Base-by-base conservation (phyloP, 2,888 invertebrate species). In the Onchidella celtica region DNA sequence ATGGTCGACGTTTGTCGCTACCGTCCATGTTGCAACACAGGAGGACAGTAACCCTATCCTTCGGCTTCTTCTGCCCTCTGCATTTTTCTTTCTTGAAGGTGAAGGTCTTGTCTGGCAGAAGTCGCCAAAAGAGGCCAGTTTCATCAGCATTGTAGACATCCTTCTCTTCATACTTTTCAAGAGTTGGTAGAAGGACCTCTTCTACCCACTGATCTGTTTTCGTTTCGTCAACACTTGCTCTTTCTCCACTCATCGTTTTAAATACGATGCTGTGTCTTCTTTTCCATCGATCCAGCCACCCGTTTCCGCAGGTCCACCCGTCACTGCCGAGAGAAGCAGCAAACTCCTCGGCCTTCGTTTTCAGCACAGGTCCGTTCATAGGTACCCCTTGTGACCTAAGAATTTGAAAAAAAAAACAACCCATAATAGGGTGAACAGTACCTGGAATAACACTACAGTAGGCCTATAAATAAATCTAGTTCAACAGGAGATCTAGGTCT, bases 131-230 rank as follows among this genome's bases (percentile, higher is more conserved):
- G n/a, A 82, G 59, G 14, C 75, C 82, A 21, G 82, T 76, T 79
- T 86, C 85, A 74, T 81, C 77, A 4, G 72, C 78, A 72, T 85
- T 85, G 68, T 85, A 83, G 59, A 84, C 72, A 68, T 84, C 82
- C 27, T 40, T 21, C 34, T 57, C 34, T 47, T 79, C 38, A 75
- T 80, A 80, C 34, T 70, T 66, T 36, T 57, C 61, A 29, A 79
- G 61, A 38, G 40, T 47, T 32, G 77, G 77, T 27, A 29, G 66
- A 0, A 75, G 63, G 21, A 38, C 63, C 2, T 75, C 36, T 11
- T 34, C 63, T 61, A 17, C 27, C 75, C 75, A 63, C 24, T 36
- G 17, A 29, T 63, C 21, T 29, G 2, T 66, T 14, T 1, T 9
- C 2, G 24, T 29, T 61, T 61, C 61, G 29, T 61, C 61, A 61